Base-by-base conservation (phyloP, 2,888 invertebrate genomes). In the Galeruca laticollis region DNA sequence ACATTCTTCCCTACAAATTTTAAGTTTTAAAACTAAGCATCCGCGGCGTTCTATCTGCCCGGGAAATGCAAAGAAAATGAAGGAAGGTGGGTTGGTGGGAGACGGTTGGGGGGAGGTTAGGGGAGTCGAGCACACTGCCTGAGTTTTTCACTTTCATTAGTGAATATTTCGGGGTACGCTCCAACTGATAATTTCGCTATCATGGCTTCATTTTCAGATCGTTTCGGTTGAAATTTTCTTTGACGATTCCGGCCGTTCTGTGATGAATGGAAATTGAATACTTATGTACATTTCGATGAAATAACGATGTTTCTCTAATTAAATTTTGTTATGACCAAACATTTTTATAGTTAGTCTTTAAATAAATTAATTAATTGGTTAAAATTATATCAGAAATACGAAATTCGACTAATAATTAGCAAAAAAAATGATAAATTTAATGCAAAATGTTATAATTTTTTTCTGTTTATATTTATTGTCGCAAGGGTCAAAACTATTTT, bases 11-110 rank as follows among this genome's bases (percentile, higher is more conserved):
- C 82, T 83, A 83, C 82, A 78, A 85, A 84, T 84, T 85, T 84
- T 84, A 85, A 85, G 84, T 85, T 85, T 85, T 84, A 84, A 85
- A 85, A 85, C 85, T 85, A 84, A 84, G 85, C 84, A 82, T 80
- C 81, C 80, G 78, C 81, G 80, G 78, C 75, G 70, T 74, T 74
- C 75, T 78, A 78, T 73, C 70, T 75, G 77, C 81, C 82, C 80
- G 80, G 82, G 81, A 80, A 82, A 82, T 79, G 81, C 78, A 81
- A 81, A 81, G 81, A 82, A 82, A 81, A 81, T 77, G 79, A 81
- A 78, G 76, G 78, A 76, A 76, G 76, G 77, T 43, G 61, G 56
- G 74, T 76, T 71, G 66, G 71, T 60, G 73, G 71, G 72, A 70
- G 71, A 60, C 63, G 37, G 31, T 43, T 20, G 57, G 51, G 59